Evolutionary conservation across 2,888 invertebrate genomes (phyloP).

Genomic region (Pristionchus exspectatus): DNA sequence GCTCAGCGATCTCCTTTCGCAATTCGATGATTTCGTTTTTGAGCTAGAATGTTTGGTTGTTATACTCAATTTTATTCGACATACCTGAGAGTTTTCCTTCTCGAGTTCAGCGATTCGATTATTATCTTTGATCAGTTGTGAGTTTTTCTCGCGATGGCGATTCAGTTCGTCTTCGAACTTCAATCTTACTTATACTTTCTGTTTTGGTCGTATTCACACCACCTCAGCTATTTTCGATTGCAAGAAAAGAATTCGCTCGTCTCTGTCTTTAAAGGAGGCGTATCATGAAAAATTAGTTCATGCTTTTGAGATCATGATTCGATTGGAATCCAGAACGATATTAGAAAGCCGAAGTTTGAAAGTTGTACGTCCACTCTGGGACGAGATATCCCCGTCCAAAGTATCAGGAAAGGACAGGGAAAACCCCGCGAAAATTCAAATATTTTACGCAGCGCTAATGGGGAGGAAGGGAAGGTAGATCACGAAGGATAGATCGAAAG

Average conservation of each 20-base stretch:
- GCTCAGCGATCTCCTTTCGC: not conserved
- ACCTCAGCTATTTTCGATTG: not conserved
- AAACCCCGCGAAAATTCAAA: too few species aligned
- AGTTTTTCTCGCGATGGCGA: not conserved
- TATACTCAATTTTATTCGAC: not conserved
- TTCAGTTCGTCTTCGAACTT: not conserved
- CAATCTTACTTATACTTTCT: not conserved
- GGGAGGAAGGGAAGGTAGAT: too few species aligned
- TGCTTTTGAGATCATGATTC: too few species aligned
- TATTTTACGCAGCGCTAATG: too few species aligned
- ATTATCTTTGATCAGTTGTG: not conserved
- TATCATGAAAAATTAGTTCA: too few species aligned
- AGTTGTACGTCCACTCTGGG: too few species aligned
- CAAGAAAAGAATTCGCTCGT: not conserved
- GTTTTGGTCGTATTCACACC: not conserved
- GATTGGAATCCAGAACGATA: too few species aligned
- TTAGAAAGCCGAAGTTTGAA: too few species aligned
- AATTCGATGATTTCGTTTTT: not conserved
- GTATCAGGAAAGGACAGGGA: too few species aligned
- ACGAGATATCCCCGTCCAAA: too few species aligned
- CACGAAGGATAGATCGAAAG: too few species aligned
- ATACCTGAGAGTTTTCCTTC: not conserved
- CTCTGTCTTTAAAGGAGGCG: too few species aligned
- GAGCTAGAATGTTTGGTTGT: not conserved
- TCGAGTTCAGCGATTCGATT: not conserved